Percentiles rank a stretch among this genome's conserved stretches.
Conservation (phyloP, 2,113 vertebrate genomes). For the Pluvialis apricaria region DNA sequence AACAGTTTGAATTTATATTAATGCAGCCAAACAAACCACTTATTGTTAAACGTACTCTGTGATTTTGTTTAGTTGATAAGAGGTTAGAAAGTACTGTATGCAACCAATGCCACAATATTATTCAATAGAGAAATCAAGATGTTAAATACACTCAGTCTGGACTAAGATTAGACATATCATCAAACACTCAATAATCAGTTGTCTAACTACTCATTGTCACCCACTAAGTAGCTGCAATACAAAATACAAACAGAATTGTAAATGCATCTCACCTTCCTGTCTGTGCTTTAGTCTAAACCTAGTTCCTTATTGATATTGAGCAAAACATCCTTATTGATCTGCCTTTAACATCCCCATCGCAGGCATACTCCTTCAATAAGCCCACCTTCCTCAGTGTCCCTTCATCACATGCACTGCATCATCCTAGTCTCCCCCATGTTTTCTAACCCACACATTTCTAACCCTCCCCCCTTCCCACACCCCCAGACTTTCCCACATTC, state of each 20-base stretch:
- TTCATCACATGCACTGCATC: not conserved
- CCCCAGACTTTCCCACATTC: not conserved
- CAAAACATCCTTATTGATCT: not conserved
- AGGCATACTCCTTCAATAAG: not conserved
- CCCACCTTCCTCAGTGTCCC: not conserved
- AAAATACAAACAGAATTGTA: slow-evolving; percentile 18
- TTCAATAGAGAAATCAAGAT: slow-evolving; percentile 22
- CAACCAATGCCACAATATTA: not conserved
- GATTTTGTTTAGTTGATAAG: slow-evolving; percentile 29
- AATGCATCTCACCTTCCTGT: not conserved
- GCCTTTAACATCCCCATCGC: not conserved
- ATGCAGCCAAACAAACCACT: slow-evolving; percentile 28
- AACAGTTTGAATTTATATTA: not conserved
- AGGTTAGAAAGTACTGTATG: not conserved
- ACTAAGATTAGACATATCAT: not conserved
- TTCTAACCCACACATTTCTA: not conserved
- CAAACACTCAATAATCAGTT: slow-evolving; percentile 41
- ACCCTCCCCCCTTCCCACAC: not conserved
- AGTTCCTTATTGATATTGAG: not conserved
- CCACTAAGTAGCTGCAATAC: not conserved
- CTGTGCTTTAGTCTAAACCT: not conserved
- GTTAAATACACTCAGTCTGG: not conserved
- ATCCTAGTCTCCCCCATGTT: not conserved
- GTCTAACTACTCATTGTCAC: slow-evolving; percentile 15
- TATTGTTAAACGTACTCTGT: not conserved